Evolutionary conservation across 2,113 vertebrate species (phyloP), one percentile per base, ranked within the genome.

Genomic region (Boleophthalmus pectinirostris): DNA sequence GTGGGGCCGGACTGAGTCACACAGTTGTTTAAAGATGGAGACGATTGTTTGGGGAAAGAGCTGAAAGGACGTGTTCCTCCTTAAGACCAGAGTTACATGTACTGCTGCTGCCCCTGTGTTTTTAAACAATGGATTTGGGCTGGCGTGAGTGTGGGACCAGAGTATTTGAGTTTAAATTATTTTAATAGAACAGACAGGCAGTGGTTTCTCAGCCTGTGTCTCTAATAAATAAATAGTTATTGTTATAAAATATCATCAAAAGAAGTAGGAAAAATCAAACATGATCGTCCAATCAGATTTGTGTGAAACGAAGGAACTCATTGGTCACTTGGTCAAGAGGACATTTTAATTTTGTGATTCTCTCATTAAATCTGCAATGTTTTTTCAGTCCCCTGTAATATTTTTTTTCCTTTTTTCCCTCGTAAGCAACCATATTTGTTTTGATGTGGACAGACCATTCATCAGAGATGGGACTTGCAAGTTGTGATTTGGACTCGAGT

Each of bases 21-120:
- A 82, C 83, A 85, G 86, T 90, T 92, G 87, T 90, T 91, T 90
- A 90, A 90, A 88, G 84, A 87, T 79, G 75, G 78, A 29, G 70
- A 67, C 75, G 67, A 81, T 85, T 90, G 83, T 90, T 89, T 87
- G 82, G 66, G 71, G 49, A 73, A 38, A 33, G 35, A 85, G 79
- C 75, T 90, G 87, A 90, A 90, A 79, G 83, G 71, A 68, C 61
- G 61, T 76, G 82, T 74, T 74, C 71, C 74, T 77, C 77, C 79
- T 75, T 68, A 53, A 67, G 77, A 68, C 74, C 77, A 79, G 84
- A 81, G 76, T 69, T 20, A 51, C 77, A 85, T 82, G 68, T 69
- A 68, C 45, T 14, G 64, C 66, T 38, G 29, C 60, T 77, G 75
- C 82, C 73, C 68, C 45, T 38, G 70, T 85, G n/a, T n/a, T 23